Conservation (phyloP, 1,140 invertebrate species). For the Drosophila triauraria region DNA sequence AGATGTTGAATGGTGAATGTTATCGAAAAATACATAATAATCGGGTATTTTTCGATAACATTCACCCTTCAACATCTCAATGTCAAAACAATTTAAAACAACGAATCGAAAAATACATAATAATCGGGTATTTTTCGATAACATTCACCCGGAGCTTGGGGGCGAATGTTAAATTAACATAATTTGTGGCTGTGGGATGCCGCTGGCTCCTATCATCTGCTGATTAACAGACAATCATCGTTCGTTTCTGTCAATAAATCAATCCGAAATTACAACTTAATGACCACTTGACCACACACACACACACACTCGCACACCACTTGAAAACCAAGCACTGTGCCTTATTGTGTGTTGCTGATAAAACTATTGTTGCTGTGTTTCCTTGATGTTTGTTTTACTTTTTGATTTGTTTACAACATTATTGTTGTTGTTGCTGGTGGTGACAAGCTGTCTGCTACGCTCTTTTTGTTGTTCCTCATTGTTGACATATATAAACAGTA, state of each 20-base stretch:
- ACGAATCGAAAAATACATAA: background rate
- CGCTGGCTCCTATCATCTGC: constrained; percentile 13
- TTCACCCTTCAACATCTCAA: background rate
- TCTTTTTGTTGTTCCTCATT: constrained; percentile 38
- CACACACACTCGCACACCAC: constrained; percentile 11
- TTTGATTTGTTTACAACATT: constrained; percentile 54
- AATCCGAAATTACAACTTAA: constrained; percentile 40
- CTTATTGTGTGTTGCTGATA: constrained; percentile 2
- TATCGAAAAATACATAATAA: background rate
- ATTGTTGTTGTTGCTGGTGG: constrained; percentile 6
- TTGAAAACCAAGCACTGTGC: constrained; percentile 8
- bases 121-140: background rate
- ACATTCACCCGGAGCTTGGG: background rate
- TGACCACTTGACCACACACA: constrained; percentile 38
- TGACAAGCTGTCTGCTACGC: constrained; percentile 63
- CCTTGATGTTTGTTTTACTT: constrained; percentile 22
- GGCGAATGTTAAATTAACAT: constrained; percentile 7
- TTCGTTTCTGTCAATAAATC: constrained; percentile 39
- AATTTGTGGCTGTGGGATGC: background rate
- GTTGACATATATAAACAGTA: constrained; percentile 56
- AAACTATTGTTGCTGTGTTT: constrained; percentile 15
- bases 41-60: background rate
- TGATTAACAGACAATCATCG: constrained; percentile 45
- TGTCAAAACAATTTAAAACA: too few species aligned
- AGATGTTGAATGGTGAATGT: too few species aligned